These are phyloP conservation scores for Mohoua ochrocephala DNA, from an alignment of 2,113 vertebrate species.

Conservation along the genomic window DNA sequence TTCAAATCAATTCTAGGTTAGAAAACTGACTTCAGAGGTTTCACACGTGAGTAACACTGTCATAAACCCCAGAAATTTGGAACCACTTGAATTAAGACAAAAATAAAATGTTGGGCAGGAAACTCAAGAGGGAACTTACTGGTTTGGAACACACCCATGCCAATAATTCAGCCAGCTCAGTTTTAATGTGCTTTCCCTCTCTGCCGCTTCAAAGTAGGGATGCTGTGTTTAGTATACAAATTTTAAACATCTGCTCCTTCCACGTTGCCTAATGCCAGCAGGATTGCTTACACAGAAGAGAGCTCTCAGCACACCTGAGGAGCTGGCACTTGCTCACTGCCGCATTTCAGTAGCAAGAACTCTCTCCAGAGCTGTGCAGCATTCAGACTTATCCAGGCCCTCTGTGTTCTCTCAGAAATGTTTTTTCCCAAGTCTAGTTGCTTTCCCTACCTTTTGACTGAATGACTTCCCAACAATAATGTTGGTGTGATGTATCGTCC, in stretches of 20 bases:
- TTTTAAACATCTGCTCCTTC: neutral
- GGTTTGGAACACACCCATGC: neutral
- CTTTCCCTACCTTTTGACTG: neutral
- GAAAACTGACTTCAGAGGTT: neutral
- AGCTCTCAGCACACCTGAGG: neutral
- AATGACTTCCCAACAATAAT: neutral
- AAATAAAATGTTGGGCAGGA: neutral
- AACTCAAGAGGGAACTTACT: neutral
- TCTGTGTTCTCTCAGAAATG: neutral
- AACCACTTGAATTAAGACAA: neutral
- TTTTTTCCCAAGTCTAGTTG: neutral
- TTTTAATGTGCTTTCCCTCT: neutral
- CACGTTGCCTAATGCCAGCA: neutral
- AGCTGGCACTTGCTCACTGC: neutral
- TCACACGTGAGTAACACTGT: neutral
- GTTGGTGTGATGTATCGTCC: neutral
- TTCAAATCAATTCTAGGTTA: neutral
- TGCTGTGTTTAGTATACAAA: neutral
- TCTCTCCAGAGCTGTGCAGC: neutral
- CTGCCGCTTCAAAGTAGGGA: neutral
- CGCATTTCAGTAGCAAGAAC: neutral
- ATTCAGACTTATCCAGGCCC: neutral
- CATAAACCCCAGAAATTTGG: neutral
- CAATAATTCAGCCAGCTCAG: neutral
- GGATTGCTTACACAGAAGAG: neutral